Evolutionary conservation across 2,113 vertebrate species (phyloP).

Genomic region (Bungarus multicinctus): DNA sequence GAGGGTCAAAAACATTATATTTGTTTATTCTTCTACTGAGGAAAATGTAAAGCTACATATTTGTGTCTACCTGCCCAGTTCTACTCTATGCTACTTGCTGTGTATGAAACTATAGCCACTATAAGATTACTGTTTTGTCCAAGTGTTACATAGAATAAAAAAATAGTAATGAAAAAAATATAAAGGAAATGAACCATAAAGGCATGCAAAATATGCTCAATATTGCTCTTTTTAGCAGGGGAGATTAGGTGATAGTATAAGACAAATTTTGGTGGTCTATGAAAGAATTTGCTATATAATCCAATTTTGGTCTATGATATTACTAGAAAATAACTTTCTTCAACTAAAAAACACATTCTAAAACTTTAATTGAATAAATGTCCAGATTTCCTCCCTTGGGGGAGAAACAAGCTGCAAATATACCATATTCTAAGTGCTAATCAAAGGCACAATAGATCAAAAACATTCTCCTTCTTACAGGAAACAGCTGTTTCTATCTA

Average conservation of each 20-base stretch:
- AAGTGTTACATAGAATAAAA: background rate
- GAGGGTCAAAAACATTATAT: background rate
- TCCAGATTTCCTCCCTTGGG: constrained; percentile 33
- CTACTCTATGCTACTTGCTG: background rate
- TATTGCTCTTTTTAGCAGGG: background rate
- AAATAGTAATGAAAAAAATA: background rate
- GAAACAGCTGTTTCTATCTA: constrained; percentile 67
- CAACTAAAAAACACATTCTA: constrained; percentile 6
- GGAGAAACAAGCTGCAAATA: constrained; percentile 46
- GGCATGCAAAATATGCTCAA: background rate
- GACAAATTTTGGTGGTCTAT: background rate
- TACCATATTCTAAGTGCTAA: constrained; percentile 26
- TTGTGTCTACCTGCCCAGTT: background rate
- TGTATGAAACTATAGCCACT: background rate
- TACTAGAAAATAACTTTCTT: background rate
- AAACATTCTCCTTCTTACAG: constrained; percentile 33
- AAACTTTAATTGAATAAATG: constrained; percentile 7
- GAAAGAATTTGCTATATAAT: background rate
- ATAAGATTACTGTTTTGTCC: background rate
- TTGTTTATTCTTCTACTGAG: background rate
- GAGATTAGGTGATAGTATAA: no score
- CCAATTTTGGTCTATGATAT: background rate
- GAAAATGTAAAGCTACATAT: background rate
- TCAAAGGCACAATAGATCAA: constrained; percentile 27
- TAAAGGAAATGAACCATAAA: background rate